Base-by-base conservation (phyloP, 92 coral and sea anemone species). In the Palythoa heliodiscus region DNA sequence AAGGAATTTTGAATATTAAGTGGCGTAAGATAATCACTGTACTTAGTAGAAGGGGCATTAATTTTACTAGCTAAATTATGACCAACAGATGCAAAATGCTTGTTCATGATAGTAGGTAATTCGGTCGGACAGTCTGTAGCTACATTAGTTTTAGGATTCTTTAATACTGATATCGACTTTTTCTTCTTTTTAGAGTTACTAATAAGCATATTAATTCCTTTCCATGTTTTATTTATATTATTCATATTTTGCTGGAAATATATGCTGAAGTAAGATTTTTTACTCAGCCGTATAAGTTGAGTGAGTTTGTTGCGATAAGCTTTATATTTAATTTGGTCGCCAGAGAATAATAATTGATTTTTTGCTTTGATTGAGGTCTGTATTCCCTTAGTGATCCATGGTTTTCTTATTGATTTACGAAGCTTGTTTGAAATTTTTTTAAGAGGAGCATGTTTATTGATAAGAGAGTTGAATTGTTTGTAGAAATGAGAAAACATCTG, bases 231-330 rank as follows among this genome's bases (percentile, higher is more conserved):
- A 66, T 82, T 82, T 25, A 82, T 67, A 82, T 82, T 82, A 52
- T 82, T 82, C 63, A 82, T 61, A 82, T 82, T 82, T 52, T 82
- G 63, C 86, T 82, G 75, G 75, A 82, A 82, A 82, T 61, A 82
- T 67, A 66, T 52, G 75, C 75, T 69, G 75, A 60, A 82, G 86
- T 82, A 82, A 60, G 73, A 82, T 82, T 82, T 82, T 64, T 82
- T 82, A 82, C 86, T 82, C 74, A 82, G 74, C 63, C 72, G 86
- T 67, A 82, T 82, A 82, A 82, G 86, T 52, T 82, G 73, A 82
- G 86, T 82, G 73, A 82, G 75, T 66, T 82, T 82, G 73, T 82
- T 82, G 86, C 86, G 73, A 64, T 82, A 82, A 61, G 86, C 86
- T 82, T 82, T 82, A 82, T 82, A 82, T 82, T 64, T 82, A 69